Evolutionary conservation across 1,140 invertebrate genomes (phyloP), one percentile per base, ranked within the genome.

Genomic region (Armadillidium nasatum): DNA sequence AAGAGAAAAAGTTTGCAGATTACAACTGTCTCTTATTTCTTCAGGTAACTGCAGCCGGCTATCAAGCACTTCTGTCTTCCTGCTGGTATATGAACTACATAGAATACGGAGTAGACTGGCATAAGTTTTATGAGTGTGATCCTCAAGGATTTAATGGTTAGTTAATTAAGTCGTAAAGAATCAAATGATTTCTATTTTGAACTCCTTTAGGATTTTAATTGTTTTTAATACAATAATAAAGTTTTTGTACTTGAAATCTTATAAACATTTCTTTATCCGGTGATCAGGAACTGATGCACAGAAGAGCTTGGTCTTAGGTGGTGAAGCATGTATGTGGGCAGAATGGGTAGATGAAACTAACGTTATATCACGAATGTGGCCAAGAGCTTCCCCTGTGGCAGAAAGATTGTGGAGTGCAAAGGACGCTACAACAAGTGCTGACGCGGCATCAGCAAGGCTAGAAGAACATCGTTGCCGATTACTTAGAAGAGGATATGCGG

Each of bases 301-400:
- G 72, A 76, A 81, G 69, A 43, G 72, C 15, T 71, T 82, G 44
- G 84, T 89, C 4, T 83, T 95, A 10, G 94, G 95, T 7, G 95
- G 95, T 0, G 94, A 96, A 84, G 91, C 93, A 4, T 94, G 93
- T 81, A 92, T 97, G 90, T 96, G 95, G 95, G 89, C 89, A 0
- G 94, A 96, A 84, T 91, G 88, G 81, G 91, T 94, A 0, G 93
- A 96, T 83, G 88, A 84, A 79, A 87, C 87, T 0, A 89, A 89
- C 78, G 79, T 89, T 4, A 86, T 89, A 50, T 83, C 84, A 54
- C 87, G 89, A 81, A 88, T 92, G 10, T 94, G 91, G 89, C 93
- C 94, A 1, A 84, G 94, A 76, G 92, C 93, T 0, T 89, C 89
- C 74, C 92, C 93, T 0, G 88, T 91, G 0, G 94, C 94, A 3